These are phyloP conservation scores for Axis porcinus DNA, from an alignment of 2,113 vertebrate genomes.

Conservation along the genomic window DNA sequence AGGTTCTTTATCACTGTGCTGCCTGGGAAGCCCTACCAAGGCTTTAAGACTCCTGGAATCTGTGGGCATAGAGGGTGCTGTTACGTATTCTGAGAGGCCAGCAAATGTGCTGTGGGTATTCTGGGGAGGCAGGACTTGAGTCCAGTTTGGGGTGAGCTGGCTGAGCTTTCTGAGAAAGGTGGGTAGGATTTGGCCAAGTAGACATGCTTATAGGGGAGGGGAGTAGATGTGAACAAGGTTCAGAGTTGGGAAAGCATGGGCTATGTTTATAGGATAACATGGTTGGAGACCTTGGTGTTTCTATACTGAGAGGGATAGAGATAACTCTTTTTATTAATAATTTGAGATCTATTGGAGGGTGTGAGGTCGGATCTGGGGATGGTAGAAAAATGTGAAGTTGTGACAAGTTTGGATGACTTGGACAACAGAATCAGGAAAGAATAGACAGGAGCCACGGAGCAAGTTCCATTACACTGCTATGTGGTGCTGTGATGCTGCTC, in stretches of 20 bases:
- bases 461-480: no score
- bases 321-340: neutral
- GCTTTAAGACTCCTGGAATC: neutral
- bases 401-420: neutral
- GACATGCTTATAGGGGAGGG: neutral
- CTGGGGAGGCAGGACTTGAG: neutral
- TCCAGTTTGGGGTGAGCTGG: neutral
- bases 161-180: neutral
- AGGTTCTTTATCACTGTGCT: neutral
- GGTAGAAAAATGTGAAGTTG: neutral
- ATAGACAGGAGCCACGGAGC: neutral
- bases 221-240: neutral
- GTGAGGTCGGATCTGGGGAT: neutral
- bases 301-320: neutral
- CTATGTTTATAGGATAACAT: neutral
- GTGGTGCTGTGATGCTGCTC: fast-evolving
- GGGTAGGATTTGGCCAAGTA: neutral
- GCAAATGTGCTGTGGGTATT: neutral
- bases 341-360: neutral
- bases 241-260: neutral
- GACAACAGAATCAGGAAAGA: neutral
- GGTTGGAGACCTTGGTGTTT: neutral
- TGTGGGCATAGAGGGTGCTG: neutral
- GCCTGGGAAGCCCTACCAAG: neutral
- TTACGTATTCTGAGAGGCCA: neutral